These are phyloP conservation scores for Chlamydotis undulata DNA, from an alignment of 2,113 vertebrate genomes.

Conservation along the genomic window DNA sequence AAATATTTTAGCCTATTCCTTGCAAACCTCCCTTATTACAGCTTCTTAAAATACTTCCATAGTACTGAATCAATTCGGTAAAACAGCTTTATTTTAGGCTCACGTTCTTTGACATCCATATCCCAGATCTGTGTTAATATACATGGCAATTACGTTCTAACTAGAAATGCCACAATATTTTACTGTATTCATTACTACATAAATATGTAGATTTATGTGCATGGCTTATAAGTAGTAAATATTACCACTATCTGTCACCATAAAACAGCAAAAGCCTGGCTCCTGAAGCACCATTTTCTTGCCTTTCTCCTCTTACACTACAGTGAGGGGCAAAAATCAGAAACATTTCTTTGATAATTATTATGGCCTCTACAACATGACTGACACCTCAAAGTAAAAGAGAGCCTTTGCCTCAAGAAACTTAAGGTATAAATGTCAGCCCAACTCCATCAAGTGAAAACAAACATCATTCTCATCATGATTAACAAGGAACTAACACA, in stretches of 20 bases:
- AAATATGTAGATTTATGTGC: slow-evolving; percentile 48
- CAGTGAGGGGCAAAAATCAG: background rate
- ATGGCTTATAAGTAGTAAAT: slow-evolving; percentile 28
- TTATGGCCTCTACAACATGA: background rate
- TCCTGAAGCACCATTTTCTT: background rate
- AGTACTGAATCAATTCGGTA: background rate
- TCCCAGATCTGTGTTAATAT: slow-evolving; percentile 11
- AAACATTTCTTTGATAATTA: background rate
- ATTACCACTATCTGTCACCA: slow-evolving; percentile 26
- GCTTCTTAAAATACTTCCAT: slow-evolving; percentile 2
- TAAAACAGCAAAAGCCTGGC: background rate
- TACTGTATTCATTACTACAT: slow-evolving; percentile 20
- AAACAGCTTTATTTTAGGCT: slow-evolving; percentile 36
- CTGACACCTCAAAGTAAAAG: background rate
- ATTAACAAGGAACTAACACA: background rate
- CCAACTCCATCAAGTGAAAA: background rate
- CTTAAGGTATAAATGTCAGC: background rate
- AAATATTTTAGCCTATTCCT: background rate
- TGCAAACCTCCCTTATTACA: background rate
- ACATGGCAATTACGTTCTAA: slow-evolving; percentile 35
- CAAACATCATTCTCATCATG: background rate
- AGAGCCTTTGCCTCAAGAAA: background rate
- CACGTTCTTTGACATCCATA: background rate
- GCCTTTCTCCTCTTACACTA: background rate
- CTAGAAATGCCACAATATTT: slow-evolving; percentile 47